Evolutionary conservation across 1,140 invertebrate species (phyloP), one percentile per base, ranked within the genome.

Genomic region (Hyphantria cunea): DNA sequence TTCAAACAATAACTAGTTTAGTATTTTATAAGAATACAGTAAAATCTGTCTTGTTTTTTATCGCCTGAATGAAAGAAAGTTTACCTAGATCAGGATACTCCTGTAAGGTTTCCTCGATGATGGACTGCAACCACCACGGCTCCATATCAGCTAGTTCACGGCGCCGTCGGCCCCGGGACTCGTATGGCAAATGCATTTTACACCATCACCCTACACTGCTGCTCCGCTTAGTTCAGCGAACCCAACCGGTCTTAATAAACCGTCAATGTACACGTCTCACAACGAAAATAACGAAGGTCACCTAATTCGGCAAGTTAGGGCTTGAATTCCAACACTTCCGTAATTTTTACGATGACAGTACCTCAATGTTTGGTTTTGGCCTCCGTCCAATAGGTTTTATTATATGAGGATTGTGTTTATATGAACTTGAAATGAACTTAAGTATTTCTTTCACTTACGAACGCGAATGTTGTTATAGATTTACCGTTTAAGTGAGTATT

Each of bases 181-280:
- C 87, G 69, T 84, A 89, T 64, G 87, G 87, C 73, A 90, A 76
- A 78, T 90, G 87, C 87, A 90, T 90, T 75, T 86, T 72, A 86
- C 66, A 68, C 48, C 83, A 86, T 84, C 66, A 76, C 72, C 68
- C 62, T 53, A 63, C 55, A 69, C 66, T 64, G 44, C 62, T 45
- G 32, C 41, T n/a, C 9, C 53, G 13, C 41, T 52, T 17, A 62
- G 25, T 10, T 15, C 58, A 9, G 3, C 47, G 11, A 10, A 13
- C 31, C 13, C 41, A 4, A 37, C 44, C 25, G 44, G 34, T 7
- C 56, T 41, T 25, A 64, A 59, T 45, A 6, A 48, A 12, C 33
- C 48, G 33, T 48, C 73, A 64, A 67, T 67, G 52, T 17, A 61
- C 32, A 54, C 51, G 25, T 50, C 58, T 72, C 64, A 34, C 12